Evolutionary conservation across 1,140 invertebrate species (phyloP), one percentile per base, ranked within the genome.

Genomic region (Tribolium madens): DNA sequence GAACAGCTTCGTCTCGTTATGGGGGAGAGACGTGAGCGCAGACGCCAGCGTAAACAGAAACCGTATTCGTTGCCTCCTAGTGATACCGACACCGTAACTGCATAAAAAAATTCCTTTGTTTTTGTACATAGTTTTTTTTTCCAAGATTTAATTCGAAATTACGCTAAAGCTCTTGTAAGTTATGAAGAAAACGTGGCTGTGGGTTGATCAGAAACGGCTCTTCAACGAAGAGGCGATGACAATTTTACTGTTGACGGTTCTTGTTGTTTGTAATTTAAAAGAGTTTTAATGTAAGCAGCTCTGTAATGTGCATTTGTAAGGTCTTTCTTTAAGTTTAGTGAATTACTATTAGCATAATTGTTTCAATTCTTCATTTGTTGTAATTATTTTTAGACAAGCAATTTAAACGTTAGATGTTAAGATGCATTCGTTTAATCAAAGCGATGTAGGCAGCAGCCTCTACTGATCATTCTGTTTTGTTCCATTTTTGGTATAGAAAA

Each of bases 1-100:
- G 92, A 95, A 83, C 93, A 94, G 70, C 87, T 97, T 10, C 91
- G 94, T 75, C 87, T 95, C 15, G 94, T 97, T 26, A 94, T 97
- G 94, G 94, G 95, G 80, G 94, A 97, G 84, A 90, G 93, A 80
- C 91, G 95, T 69, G 93, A 94, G 75, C 89, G 93, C 71, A 90
- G 95, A 31, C 91, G 92, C 84, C 94, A 93, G 3, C 89, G 95
- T 73, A 92, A 95, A 80, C 89, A 94, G 3, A 92, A 93, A 78
- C 94, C 94, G 0, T 95, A 95, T 82, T 89, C 91, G 2, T 88
- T 88, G 1, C 87, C 83, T 48, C 81, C 82, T 71, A 81, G 79
- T 76, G 82, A 84, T 78, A 80, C 82, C 33, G 83, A 84, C 75
- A 84, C 84, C 42, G 84, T 86, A 33, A 85, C 82, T 42, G 84